Evolutionary conservation across 2,888 invertebrate genomes (phyloP).

Genomic region (Conomelus anceps): DNA sequence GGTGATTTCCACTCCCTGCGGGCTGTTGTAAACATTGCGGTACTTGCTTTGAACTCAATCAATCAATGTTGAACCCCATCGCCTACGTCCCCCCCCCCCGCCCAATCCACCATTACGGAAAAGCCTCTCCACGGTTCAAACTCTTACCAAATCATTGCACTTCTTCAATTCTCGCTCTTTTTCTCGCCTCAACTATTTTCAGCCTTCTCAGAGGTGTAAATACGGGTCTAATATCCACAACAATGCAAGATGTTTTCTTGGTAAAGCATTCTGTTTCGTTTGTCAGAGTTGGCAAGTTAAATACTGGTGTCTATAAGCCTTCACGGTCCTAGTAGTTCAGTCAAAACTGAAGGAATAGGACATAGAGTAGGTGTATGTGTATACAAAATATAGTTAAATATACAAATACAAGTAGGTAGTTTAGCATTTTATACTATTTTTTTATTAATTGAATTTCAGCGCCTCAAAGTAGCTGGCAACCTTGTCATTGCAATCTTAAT

Average conservation of each 20-base stretch:
- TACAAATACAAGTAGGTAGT: too few species aligned
- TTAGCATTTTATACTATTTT: too few species aligned
- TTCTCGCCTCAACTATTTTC: not conserved
- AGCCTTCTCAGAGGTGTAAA: not conserved
- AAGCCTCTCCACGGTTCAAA: too few species aligned
- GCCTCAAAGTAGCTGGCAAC: too few species aligned
- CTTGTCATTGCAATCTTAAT: too few species aligned
- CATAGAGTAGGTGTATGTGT: too few species aligned
- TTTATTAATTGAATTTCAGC: too few species aligned
- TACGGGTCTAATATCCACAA: not conserved
- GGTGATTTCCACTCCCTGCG: not conserved
- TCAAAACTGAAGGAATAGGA: too few species aligned
- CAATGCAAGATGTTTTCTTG: not conserved
- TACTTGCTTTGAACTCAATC: not conserved
- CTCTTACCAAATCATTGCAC: not conserved
- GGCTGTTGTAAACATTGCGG: not conserved
- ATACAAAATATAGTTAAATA: too few species aligned
- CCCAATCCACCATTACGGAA: slow-evolving; percentile 17
- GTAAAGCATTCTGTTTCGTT: not conserved
- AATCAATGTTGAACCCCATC: not conserved
- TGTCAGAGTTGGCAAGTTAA: too few species aligned
- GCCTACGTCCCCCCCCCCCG: not conserved
- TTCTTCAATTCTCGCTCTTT: not conserved
- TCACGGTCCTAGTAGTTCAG: too few species aligned
- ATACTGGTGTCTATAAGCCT: too few species aligned